Percentiles rank a stretch among this genome's conserved stretches.
Evolutionary conservation across 2,888 invertebrate species (phyloP).

Genomic region (Rhingia campestris): DNA sequence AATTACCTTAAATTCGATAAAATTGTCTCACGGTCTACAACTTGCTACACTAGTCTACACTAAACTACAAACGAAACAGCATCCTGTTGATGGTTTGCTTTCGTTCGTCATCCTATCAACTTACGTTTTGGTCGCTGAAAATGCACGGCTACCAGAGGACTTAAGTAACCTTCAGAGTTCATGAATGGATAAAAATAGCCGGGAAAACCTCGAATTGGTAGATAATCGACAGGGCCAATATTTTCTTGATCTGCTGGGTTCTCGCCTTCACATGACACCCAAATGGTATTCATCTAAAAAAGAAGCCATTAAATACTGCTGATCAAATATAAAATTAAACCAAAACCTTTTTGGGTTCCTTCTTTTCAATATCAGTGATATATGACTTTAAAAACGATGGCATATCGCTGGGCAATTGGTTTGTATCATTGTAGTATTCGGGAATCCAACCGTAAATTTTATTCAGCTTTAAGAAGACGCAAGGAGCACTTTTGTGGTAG

Average conservation of each 20-base stretch:
- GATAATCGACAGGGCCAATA: slow-evolving; percentile 92
- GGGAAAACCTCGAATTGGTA: slow-evolving; percentile 92
- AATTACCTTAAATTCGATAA: too few relatives aligned
- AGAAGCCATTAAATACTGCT: slow-evolving; percentile 69
- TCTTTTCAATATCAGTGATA: slow-evolving; percentile 84
- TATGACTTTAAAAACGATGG: slow-evolving; percentile 88
- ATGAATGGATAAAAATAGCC: slow-evolving; percentile 95
- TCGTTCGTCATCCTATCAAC: slow-evolving; percentile 78
- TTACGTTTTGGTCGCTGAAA: slow-evolving; percentile 92
- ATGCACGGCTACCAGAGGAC: slow-evolving; percentile 94
- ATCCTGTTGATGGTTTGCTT: too few relatives aligned
- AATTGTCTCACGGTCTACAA: too few relatives aligned
- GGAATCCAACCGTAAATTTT: slow-evolving; percentile 97
- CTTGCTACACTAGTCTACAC: too few relatives aligned
- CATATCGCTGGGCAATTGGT: slow-evolving; percentile 89
- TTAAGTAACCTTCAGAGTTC: slow-evolving; percentile 93
- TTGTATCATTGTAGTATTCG: slow-evolving; percentile 89
- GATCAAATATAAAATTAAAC: background rate
- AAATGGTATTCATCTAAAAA: slow-evolving; percentile 90
- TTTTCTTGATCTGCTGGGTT: slow-evolving; percentile 96
- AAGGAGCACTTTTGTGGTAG: slow-evolving; percentile 95
- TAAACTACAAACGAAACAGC: too few relatives aligned
- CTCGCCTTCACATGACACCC: slow-evolving; percentile 97
- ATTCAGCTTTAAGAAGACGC: slow-evolving; percentile 97
- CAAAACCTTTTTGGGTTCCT: slow-evolving; percentile 82